These are phyloP conservation scores for Eulemur albifrons DNA, from an alignment of 2,797 vertebrate species.

Conservation along the genomic window DNA sequence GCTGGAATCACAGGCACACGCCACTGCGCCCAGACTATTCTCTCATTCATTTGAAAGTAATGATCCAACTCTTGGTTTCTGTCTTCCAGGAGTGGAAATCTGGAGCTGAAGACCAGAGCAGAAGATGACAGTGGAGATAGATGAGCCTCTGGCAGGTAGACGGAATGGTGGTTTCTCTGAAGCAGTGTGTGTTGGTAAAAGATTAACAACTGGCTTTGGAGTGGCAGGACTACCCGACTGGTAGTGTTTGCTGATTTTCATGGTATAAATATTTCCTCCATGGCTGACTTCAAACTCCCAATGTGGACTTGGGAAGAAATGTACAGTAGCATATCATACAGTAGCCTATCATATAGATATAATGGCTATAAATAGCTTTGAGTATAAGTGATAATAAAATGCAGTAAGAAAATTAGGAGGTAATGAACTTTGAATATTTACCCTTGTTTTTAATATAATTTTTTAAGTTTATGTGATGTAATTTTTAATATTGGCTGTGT, in stretches of 20 bases:
- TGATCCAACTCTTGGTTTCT: background rate
- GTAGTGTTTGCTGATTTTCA: background rate
- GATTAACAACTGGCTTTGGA: background rate
- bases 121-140: background rate
- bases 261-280: background rate
- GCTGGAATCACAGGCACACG: background rate
- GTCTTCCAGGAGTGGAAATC: background rate
- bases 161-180: background rate
- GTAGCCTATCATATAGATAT: background rate
- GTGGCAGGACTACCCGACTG: background rate
- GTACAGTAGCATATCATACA: background rate
- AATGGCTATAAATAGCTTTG: background rate
- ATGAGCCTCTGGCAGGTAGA: background rate
- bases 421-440: background rate
- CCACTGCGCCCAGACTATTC: background rate
- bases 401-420: background rate
- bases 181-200: background rate
- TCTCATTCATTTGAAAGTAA: background rate
- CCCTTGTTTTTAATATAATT: background rate
- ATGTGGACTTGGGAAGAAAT: background rate
- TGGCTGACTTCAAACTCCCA: background rate
- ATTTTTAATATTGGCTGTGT: slow-evolving; percentile 6
- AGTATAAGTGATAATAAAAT: background rate
- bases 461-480: background rate
- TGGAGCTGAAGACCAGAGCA: background rate